phyloP scores from a whole-genome alignment of 2,888 invertebrate genomes.

The Agelastica alni region DNA sequence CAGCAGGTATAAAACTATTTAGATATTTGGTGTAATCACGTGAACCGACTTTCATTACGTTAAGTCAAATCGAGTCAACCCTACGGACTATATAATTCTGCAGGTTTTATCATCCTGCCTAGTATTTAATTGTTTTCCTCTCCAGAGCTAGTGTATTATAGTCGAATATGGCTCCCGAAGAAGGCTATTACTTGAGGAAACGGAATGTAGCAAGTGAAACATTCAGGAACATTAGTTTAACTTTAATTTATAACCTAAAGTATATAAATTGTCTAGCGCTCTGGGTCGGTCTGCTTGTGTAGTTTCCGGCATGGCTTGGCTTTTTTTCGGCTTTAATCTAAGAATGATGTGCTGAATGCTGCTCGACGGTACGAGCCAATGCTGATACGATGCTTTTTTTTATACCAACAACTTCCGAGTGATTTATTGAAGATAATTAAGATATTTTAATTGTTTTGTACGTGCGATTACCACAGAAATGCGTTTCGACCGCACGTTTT shows the following conservation, averaged over 20 bases:
- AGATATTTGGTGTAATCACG: slow-evolving; percentile 1
- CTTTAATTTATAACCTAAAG: slow-evolving; percentile 36
- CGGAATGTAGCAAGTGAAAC: slow-evolving; percentile 37
- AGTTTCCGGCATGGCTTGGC: slow-evolving; percentile 28
- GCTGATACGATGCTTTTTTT: slow-evolving; percentile 16
- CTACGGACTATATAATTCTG: slow-evolving; percentile 19
- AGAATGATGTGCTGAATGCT: slow-evolving; percentile 30
- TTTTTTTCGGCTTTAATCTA: slow-evolving; percentile 31
- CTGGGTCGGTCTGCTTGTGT: slow-evolving; percentile 26
- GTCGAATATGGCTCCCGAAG: slow-evolving; percentile 34
- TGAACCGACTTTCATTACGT: slow-evolving; percentile 1
- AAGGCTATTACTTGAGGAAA: slow-evolving; percentile 36
- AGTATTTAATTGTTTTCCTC: slow-evolving; percentile 22
- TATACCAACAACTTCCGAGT: slow-evolving; percentile 13
- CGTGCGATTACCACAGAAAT: no score
- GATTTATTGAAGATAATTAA: slow-evolving; percentile 17
- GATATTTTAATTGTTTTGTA: slow-evolving; percentile 17
- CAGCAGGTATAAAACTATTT: background rate
- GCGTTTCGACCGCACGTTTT: no score
- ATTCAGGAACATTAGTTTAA: slow-evolving; percentile 37
- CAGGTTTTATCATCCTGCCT: slow-evolving; percentile 25
- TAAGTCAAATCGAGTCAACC: background rate
- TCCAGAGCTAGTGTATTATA: slow-evolving; percentile 26
- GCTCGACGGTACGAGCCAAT: slow-evolving; percentile 12
- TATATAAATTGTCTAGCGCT: slow-evolving; percentile 35